Percentiles rank a stretch among this genome's conserved stretches.
These are phyloP conservation scores for Teleopsis dalmanni DNA, from an alignment of 1,140 invertebrate genomes.

Conservation along the genomic window DNA sequence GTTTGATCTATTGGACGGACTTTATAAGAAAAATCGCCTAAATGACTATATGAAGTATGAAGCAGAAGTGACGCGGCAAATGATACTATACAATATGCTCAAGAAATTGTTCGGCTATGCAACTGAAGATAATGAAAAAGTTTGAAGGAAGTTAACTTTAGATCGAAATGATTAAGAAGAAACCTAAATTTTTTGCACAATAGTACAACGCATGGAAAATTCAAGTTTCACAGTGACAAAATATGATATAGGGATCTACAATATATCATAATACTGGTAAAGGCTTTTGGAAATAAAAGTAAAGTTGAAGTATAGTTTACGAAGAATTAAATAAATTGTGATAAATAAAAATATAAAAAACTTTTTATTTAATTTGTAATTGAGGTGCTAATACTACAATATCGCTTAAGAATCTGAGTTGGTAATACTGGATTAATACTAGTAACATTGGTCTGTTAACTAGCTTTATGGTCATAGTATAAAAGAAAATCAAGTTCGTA, in stretches of 20 bases:
- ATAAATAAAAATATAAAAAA: not conserved
- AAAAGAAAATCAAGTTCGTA: no score
- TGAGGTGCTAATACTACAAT: no score
- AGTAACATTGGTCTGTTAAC: no score
- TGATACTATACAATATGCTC: conserved; percentile 39
- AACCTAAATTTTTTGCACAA: not conserved
- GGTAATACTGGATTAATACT: no score
- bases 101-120: conserved; percentile 36
- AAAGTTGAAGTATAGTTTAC: not conserved
- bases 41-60: conserved; percentile 38
- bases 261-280: not conserved
- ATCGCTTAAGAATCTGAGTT: no score
- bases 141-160: not conserved
- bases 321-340: not conserved
- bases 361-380: no score
- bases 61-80: conserved; percentile 37
- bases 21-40: conserved; percentile 31
- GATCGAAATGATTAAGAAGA: not conserved
- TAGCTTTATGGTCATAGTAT: no score
- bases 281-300: not conserved
- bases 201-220: not conserved
- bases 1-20: conserved; percentile 29
- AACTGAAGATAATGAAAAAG: conserved; percentile 12
- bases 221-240: not conserved
- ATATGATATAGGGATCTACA: not conserved